Evolutionary conservation across 2,113 vertebrate genomes (phyloP), one percentile per base, ranked within the genome.

Genomic region (Hemichromis elongatus): DNA sequence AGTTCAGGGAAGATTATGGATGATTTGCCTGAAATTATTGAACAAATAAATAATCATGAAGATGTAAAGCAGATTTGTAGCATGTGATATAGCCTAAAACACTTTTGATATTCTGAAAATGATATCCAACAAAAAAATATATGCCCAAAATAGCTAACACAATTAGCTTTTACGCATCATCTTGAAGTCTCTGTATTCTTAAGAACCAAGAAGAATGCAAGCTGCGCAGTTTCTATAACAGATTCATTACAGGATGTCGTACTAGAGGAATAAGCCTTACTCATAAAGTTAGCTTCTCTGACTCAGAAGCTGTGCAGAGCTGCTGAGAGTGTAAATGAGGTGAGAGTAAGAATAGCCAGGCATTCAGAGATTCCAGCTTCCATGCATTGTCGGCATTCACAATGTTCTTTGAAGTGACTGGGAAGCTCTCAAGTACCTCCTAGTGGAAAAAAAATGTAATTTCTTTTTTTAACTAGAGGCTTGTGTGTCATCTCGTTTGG

Each of bases 281-380:
- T 42, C 66, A 6, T 87, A 90, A 89, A 92, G 90, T 90, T 86
- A 93, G 87, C 86, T 80, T 89, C 84, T 75, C 26, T 75, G 70
- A 75, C 45, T 75, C 45, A 75, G 45, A 75, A 75, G 83, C 88
- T 89, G 56, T 83, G 77, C 84, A 81, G 84, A 54, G 66, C 66
- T 82, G 85, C 11, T 80, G 78, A 86, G 84, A 85, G 86, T 82
- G 66, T 81, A 88, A 81, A 89, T 52, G 82, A 45, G 59, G 66
- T 28, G 26, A 81, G 81, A 86, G 84, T 92, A 93, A 95, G 86
- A 94, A 95, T 95, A 96, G 86, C 89, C 35, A 7, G 56, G 55
- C n/a, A 37, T 85, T 85, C 75, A 85, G 78, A 86, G 61, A 54
- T 83, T 87, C 77, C 81, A 85, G 82, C 89, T 91, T 89, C 89